Evolutionary conservation across 1,140 invertebrate genomes (phyloP), one percentile per base, ranked within the genome.

Genomic region (Mycetomoellerius zeteki): DNA sequence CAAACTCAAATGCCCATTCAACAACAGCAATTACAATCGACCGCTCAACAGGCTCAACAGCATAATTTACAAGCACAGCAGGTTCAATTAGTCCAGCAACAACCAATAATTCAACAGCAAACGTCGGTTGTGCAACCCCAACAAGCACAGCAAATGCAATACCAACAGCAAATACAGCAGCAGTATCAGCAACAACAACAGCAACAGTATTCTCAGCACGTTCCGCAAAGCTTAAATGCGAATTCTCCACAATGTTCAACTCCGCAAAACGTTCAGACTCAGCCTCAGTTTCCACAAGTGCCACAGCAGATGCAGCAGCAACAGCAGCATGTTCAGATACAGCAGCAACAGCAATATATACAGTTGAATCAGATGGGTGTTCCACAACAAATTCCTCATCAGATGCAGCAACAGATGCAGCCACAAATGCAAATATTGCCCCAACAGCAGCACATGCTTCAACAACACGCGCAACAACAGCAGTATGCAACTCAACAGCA

Each of bases 51-150:
- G 72, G 75, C 93, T 65, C 87, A 93, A 87, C 93, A 95, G 82
- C 93, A 94, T 30, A 94, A 93, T 86, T 78, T 94, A 24, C 95
- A 95, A 77, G 89, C 93, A 16, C 93, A 95, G 67, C 94, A 95
- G 72, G 94, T 95, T 24, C 94, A 95, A 19, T 86, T 95, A 58
- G 93, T 94, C 1, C 93, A 95, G 58, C 94, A 94, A 60, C 93
- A 94, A 67, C 92, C 93, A 1, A 85, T 94, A 27, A 91, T 94
- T 24, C 95, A 95, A 81, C 95, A 95, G 47, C 94, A 96, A 93
- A 96, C 96, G 10, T 96, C 96, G 60, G 96, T 97, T 86, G 95
- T 97, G 62, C 96, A 97, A 69, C 96, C 96, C 60, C 96, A 97
- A 86, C 96, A 96, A 86, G 96, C 94, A 92, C 96, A 91, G 92